Evolutionary conservation across 2,113 vertebrate genomes (phyloP).

Genomic region (Callipepla squamata): DNA sequence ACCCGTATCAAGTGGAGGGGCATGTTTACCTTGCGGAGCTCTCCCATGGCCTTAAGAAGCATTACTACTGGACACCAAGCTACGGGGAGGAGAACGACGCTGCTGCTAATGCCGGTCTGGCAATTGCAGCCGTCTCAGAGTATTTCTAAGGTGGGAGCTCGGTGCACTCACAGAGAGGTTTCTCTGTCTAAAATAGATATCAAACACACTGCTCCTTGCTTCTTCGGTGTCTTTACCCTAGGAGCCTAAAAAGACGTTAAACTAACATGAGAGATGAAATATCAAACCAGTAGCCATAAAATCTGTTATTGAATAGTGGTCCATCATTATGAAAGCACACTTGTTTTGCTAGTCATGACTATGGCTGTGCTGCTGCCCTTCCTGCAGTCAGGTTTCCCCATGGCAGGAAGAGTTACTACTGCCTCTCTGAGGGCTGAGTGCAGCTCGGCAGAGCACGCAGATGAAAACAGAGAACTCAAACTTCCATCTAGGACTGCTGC

Average conservation of each 20-base stretch:
- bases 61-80: constrained; percentile 79
- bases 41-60: constrained; percentile 79
- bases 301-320: not conserved
- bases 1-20: constrained; percentile 80
- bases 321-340: not conserved
- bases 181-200: not conserved
- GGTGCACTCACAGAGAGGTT: not conserved
- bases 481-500: not conserved
- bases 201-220: not conserved
- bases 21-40: constrained; percentile 78
- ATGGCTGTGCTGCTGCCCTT: no score
- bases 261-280: not conserved
- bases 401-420: accelerated
- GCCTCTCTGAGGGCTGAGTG: not conserved
- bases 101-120: constrained; percentile 71
- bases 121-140: constrained; percentile 21
- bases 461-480: not conserved
- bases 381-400: not conserved
- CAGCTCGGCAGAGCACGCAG: not conserved
- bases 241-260: not conserved
- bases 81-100: not conserved
- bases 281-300: not conserved
- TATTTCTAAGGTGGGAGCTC: constrained; percentile 32
- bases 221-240: not conserved
- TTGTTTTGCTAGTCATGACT: not conserved